Conservation (phyloP, 2,113 vertebrate species). For the Todiramphus saurophagus region DNA sequence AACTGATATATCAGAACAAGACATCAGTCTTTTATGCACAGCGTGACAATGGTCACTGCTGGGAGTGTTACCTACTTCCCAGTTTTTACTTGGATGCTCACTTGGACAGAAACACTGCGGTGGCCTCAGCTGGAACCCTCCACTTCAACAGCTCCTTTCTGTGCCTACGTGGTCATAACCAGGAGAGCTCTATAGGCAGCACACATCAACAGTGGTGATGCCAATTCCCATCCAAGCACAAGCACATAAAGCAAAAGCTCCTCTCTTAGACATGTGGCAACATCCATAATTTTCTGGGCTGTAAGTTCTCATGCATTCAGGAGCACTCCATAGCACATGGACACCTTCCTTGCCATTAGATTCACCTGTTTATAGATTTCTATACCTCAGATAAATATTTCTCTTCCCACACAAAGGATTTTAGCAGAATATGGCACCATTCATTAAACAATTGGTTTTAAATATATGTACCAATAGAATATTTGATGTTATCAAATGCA, state of each 20-base stretch:
- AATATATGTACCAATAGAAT: background rate
- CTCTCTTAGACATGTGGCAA: background rate
- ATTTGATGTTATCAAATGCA: background rate
- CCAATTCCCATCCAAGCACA: background rate
- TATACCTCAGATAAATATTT: background rate
- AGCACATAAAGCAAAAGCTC: background rate
- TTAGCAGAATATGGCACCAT: background rate
- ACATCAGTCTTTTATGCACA: accelerated
- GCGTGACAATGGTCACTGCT: background rate
- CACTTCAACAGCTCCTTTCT: background rate
- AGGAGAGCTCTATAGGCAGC: background rate
- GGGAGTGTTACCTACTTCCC: too few relatives aligned
- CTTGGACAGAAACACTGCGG: accelerated
- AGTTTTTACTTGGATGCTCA: background rate
- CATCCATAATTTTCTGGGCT: background rate
- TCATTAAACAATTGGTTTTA: slow-evolving; percentile 25
- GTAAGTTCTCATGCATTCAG: background rate
- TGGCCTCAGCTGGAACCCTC: background rate
- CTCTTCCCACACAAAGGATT: background rate
- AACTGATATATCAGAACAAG: background rate
- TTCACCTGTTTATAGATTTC: background rate
- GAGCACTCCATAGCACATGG: accelerated
- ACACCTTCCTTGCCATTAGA: background rate
- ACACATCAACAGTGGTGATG: accelerated
- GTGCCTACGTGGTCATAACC: background rate